Conservation (phyloP, 2,888 invertebrate species). For the Drosophila acutilabella region DNA sequence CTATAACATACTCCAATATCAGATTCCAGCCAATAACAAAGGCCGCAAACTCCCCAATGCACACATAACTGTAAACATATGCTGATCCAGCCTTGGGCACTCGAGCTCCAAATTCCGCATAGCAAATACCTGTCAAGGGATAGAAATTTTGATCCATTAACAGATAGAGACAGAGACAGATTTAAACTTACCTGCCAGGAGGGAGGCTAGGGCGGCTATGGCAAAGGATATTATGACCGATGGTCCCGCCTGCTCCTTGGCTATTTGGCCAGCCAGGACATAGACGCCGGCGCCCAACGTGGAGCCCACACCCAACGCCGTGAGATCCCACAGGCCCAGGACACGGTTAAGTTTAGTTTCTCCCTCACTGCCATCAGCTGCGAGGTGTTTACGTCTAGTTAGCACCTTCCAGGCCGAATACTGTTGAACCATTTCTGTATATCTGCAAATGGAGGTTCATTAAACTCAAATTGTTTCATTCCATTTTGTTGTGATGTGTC, state of each 20-base stretch:
- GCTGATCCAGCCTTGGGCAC: slow-evolving; percentile 95
- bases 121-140: slow-evolving; percentile 89
- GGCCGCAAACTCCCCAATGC: slow-evolving; percentile 94
- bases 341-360: slow-evolving; percentile 83
- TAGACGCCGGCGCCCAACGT: slow-evolving; percentile 96
- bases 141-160: slow-evolving; percentile 9
- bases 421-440: slow-evolving; percentile 70
- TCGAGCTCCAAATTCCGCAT: slow-evolving; percentile 94
- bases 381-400: slow-evolving; percentile 82
- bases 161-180: too few species aligned
- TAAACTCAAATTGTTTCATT: slow-evolving; percentile 41
- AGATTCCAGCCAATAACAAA: slow-evolving; percentile 97
- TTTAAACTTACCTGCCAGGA: slow-evolving; percentile 90
- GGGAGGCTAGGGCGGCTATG: slow-evolving; percentile 93
- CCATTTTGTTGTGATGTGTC: slow-evolving; percentile 4
- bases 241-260: slow-evolving; percentile 92
- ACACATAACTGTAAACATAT: slow-evolving; percentile 93
- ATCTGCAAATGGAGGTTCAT: slow-evolving; percentile 40
- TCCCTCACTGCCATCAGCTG: slow-evolving; percentile 68
- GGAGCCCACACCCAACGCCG: slow-evolving; percentile 91
- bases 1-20: slow-evolving; percentile 93
- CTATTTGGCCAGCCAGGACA: slow-evolving; percentile 93
- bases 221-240: slow-evolving; percentile 94
- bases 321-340: slow-evolving; percentile 88
- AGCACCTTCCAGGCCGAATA: slow-evolving; percentile 83